These are phyloP conservation scores for Sebastes miniatus DNA, from an alignment of 2,797 vertebrate species.

Conservation along the genomic window DNA sequence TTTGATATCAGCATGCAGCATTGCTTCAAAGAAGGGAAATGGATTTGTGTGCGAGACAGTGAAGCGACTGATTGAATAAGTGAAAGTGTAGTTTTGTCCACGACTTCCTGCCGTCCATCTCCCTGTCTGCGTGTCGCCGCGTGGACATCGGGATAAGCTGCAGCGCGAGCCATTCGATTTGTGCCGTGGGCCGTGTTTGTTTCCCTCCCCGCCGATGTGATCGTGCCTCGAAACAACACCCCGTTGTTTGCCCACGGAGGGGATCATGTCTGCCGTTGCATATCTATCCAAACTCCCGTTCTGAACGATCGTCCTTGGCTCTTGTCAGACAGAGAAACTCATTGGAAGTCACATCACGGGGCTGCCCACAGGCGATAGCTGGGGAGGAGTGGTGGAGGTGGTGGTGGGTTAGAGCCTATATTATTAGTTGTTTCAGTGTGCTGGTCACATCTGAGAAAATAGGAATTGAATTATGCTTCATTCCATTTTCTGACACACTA, in stretches of 20 bases:
- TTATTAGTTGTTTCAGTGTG: slow-evolving; percentile 8
- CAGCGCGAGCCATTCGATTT: slow-evolving; percentile 29
- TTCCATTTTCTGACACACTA: slow-evolving; percentile 46
- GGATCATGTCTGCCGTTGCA: slow-evolving; percentile 24
- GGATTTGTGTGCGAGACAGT: slow-evolving; percentile 12
- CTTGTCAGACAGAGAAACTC: slow-evolving; percentile 39
- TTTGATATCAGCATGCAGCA: slow-evolving; percentile 11
- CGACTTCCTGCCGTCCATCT: slow-evolving; percentile 14
- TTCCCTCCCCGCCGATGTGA: slow-evolving; percentile 6
- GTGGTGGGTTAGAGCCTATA: neutral
- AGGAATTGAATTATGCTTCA: slow-evolving; percentile 18
- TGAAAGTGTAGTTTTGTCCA: slow-evolving; percentile 19
- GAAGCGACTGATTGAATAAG: slow-evolving; percentile 26
- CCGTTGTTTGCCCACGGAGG: slow-evolving; percentile 32
- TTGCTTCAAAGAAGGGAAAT: neutral
- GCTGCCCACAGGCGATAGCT: slow-evolving; percentile 25
- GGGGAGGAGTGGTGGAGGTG: neutral
- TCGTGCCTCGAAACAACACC: slow-evolving; percentile 32
- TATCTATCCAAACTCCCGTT: slow-evolving; percentile 31
- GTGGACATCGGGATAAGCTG: slow-evolving; percentile 17
- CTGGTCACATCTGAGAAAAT: slow-evolving; percentile 23
- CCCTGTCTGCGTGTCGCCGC: neutral
- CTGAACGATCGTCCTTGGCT: slow-evolving; percentile 27
- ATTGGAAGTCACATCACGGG: slow-evolving; percentile 64
- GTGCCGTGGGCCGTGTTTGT: slow-evolving; percentile 27